Base-by-base conservation (phyloP, 2,888 invertebrate genomes). In the Prosopocoilus inquinatus region DNA sequence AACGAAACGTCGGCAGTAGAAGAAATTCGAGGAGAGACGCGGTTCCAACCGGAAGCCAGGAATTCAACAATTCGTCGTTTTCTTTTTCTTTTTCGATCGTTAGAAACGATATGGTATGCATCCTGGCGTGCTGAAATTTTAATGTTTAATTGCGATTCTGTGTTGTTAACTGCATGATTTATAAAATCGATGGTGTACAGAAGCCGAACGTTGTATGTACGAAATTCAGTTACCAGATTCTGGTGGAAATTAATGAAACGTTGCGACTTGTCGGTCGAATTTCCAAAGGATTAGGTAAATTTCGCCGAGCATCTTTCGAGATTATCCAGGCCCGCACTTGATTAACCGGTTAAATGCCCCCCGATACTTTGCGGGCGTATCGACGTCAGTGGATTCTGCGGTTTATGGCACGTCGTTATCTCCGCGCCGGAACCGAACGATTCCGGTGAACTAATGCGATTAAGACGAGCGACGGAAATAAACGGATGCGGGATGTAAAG, bases 321-420 rank as follows among this genome's bases (percentile, higher is more conserved):
- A 47, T 47, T 15, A 34, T 34, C 32, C 32, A 34, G 12, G 11
- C 20, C 20, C 8, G 9, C 34, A 47, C 33, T 47, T 34, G 9
- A 47, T 47, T 39, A 49, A 28, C 38, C 16, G 9, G 36, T 39
- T 28, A 39, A 16, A 38, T 49, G 39, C 28, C 39, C 28, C 39
- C 39, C 28, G 39, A 41, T 41, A 41, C 13, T 41, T 41, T 16
- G 41, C 15, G 12, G 20, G 20, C 20, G 41, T 16, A 13, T 41
- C 15, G 41, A 41, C 41, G 41, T 13, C 12, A 8, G 41, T 41
- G 53, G 52, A 61, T 63, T 57, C 59, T 64, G 66, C 62, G 65
- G 66, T 66, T 65, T 65, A 66, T 64, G 50, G 64, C 66, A 59
- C 62, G 57, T 64, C 62, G 59, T 65, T 65, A 66, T 65, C 64